Conservation (phyloP, 2,888 invertebrate species). For the Acanthopleura granulata region DNA sequence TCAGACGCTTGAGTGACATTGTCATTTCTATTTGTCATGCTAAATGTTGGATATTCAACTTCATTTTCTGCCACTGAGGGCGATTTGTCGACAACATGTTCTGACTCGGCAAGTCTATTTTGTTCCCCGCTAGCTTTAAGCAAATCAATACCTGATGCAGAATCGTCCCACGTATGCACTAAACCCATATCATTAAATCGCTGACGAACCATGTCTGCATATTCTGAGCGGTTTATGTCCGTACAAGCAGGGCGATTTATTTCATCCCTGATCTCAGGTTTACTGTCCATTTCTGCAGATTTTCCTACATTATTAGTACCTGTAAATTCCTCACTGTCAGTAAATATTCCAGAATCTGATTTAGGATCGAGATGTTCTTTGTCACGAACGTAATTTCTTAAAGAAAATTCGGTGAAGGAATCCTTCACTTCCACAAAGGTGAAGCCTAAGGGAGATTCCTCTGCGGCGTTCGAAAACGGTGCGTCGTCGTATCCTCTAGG, state of each 20-base stretch:
- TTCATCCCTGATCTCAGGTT: background rate
- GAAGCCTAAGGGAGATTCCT: conserved; percentile 19
- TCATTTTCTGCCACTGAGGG: background rate
- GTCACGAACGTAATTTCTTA: conserved; percentile 13
- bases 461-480: conserved; percentile 17
- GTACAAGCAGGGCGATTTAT: no score
- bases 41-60: background rate
- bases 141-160: background rate
- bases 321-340: conserved; percentile 6
- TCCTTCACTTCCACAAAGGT: conserved; percentile 21
- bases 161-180: background rate
- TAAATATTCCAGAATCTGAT: conserved; percentile 9
- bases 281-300: background rate
- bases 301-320: background rate
- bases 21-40: background rate
- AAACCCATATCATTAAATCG: background rate
- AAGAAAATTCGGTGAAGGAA: conserved; percentile 10
- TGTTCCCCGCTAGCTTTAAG: background rate
- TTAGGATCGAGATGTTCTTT: conserved; percentile 12
- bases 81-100: background rate
- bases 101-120: background rate
- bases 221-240: background rate
- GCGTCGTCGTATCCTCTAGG: conserved; percentile 21
- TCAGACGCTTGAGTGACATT: background rate
- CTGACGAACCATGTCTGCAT: background rate